A percentile compares a stretch with the other conserved stretches of the same genome.
Conservation (phyloP, 2,113 vertebrate species). For the Hypomesus transpacificus region DNA sequence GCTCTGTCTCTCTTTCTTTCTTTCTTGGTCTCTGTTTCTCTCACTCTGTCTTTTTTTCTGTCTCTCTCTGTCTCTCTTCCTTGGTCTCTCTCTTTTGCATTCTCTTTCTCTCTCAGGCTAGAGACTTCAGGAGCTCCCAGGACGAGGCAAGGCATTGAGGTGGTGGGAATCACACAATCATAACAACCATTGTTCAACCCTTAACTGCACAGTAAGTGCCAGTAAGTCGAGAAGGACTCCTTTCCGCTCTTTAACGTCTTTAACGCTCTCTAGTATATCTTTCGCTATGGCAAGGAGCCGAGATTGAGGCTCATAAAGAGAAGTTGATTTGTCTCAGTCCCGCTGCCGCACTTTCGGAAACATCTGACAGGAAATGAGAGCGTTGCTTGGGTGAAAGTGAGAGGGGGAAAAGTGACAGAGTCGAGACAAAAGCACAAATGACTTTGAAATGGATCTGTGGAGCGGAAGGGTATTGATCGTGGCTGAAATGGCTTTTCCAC, state of each 20-base stretch:
- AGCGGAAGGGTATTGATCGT: conserved; percentile 32
- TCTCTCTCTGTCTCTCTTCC: too few relatives aligned
- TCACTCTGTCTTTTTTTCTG: too few relatives aligned
- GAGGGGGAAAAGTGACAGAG: conserved; percentile 14
- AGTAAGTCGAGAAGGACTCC: too few relatives aligned
- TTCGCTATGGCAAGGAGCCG: neutral
- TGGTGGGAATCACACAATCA: too few relatives aligned
- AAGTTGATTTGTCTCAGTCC: neutral
- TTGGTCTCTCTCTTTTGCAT: too few relatives aligned
- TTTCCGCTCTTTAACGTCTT: too few relatives aligned
- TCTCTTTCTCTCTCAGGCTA: too few relatives aligned
- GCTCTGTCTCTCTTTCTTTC: neutral
- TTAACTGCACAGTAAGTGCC: too few relatives aligned
- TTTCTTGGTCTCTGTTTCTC: neutral
- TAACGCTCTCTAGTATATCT: too few relatives aligned
- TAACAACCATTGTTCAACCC: too few relatives aligned
- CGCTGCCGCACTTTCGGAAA: neutral
- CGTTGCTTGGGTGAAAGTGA: neutral
- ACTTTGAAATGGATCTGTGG: conserved; percentile 31
- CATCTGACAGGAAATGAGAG: conserved; percentile 23
- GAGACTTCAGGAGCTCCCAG: too few relatives aligned
- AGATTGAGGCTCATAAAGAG: neutral
- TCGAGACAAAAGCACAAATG: conserved; percentile 16
- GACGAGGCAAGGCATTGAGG: too few relatives aligned
- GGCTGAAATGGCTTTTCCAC: conserved; percentile 15